Base-by-base conservation (phyloP, 1,140 invertebrate genomes). In the Drosophila dunni region DNA sequence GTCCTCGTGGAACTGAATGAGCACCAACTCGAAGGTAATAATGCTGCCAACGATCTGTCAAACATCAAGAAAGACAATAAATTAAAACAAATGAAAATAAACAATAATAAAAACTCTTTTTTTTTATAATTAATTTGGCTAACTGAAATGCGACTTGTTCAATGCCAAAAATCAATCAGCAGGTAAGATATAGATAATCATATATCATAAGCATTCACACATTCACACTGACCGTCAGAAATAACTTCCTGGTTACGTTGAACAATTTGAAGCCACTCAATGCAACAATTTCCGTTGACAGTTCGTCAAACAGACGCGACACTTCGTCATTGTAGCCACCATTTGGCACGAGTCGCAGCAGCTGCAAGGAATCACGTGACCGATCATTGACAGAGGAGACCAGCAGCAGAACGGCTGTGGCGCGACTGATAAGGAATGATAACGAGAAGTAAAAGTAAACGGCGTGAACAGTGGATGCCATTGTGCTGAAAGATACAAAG, bases 361-460 rank as follows among this genome's bases (percentile, higher is more conserved):
- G 75, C 13, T 93, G 92, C 46, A 95, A 76, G 1, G 94, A 93
- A 54, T 93, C 69, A 82, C 93, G 93, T 11, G 94, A 94, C 70
- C 94, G 93, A 84, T 95, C 94, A 68, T 95, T 92, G 2, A 96
- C 94, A 17, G 93, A 92, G 4, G 95, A 94, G 0, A 94, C 92
- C 17, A 93, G 93, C 4, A 95, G 79, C 0, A 94, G 94, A 2
- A 96, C 95, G 0, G 93, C 91, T 1, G 94, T 75, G 0, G 94
- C 94, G 62, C 95, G 92, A 7, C 93, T 90, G 17, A 95, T 91
- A 3, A 96, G 91, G 71, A 95, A 95, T 0, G 92, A 83, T 58
- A 96, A 94, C 1, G 95, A 95, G 48, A 94, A 94, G 73, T 95
- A 95, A 75, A 94, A 95, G 78, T 95, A 96, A 1, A 94, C 66